Base-by-base conservation (phyloP, 1,140 invertebrate species). In the Holcopasites calliopsidis region DNA sequence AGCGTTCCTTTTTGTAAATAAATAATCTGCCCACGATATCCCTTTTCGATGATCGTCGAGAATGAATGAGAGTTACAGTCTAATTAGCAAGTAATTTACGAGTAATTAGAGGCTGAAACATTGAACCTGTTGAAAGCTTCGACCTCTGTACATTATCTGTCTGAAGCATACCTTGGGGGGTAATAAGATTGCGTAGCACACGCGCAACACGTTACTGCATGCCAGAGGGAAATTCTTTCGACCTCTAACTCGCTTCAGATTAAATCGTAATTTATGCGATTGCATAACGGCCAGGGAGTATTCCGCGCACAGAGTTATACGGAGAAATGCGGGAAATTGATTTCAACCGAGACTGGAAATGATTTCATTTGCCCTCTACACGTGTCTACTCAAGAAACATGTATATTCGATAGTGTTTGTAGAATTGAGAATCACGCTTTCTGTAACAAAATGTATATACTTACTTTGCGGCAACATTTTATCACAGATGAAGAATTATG, bases 231-330 rank as follows among this genome's bases (percentile, higher is more conserved):
- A 58, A 70, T 40, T 47, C 31, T 70, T 69, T 28, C 8, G 4
- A 26, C 16, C 54, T 70, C 54, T 57, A 57, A 58, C 47, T 70
- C 40, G 28, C 52, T 38, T 2, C n/a, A 23, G 40, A 70, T 70
- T 70, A 70, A 58, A 58, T 70, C 28, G 28, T 31, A 69, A 69
- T 57, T 69, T 69, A 69, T 57, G 52, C 26, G 28, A 57, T 16
- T 23, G 38, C 26, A 31, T 47, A 57, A 44, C 47, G 40, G n/a
- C 0, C 8, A 44, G 23, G 16, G 52, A 28, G 38, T 47, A 5
- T 18, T 6, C 26, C 3, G 4, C 6, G 8, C 1, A 26, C 18
- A 47, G 23, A n/a, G 7, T 40, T 26, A 7, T 7, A 3, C n/a
- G 13, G n/a, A 5, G n/a, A 6, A 33, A 4, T 3, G 31, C 7